These are phyloP conservation scores for Penaeus indicus DNA, from an alignment of 1,140 invertebrate genomes.

Conservation along the genomic window DNA sequence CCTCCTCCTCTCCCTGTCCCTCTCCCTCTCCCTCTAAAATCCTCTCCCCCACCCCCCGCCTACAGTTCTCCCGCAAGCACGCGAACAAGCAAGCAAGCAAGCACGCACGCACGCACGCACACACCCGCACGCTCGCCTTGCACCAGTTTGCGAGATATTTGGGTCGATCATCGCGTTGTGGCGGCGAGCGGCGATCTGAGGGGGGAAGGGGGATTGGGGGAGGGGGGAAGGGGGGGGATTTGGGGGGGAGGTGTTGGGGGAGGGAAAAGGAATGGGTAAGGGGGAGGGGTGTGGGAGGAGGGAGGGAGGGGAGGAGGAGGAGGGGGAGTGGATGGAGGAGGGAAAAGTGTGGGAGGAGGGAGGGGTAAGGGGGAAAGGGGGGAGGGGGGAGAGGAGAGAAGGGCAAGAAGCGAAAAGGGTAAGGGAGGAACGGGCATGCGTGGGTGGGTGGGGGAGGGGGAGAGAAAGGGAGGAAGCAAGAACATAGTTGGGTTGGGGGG, in stretches of 20 bases:
- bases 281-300: background rate
- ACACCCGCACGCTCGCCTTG: too few relatives aligned
- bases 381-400: background rate
- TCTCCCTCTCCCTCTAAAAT: background rate
- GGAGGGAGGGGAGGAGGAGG: background rate
- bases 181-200: background rate
- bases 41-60: slow-evolving; percentile 5
- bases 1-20: slow-evolving; percentile 2
- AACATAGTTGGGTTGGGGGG: background rate
- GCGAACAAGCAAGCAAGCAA: too few relatives aligned
- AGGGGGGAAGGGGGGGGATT: background rate
- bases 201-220: background rate
- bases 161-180: background rate
- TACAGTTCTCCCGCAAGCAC: background rate
- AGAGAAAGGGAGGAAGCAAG: slow-evolving; percentile 1
- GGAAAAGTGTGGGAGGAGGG: background rate
- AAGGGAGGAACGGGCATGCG: background rate
- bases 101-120: too few relatives aligned
- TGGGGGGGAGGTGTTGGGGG: background rate
- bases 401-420: background rate
- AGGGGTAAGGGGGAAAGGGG: too few relatives aligned
- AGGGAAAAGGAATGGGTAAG: background rate
- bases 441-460: background rate
- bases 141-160: too few relatives aligned
- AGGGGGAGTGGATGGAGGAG: background rate